phyloP scores from a whole-genome alignment of 2,113 vertebrate genomes.

The Nettapus auritus region DNA sequence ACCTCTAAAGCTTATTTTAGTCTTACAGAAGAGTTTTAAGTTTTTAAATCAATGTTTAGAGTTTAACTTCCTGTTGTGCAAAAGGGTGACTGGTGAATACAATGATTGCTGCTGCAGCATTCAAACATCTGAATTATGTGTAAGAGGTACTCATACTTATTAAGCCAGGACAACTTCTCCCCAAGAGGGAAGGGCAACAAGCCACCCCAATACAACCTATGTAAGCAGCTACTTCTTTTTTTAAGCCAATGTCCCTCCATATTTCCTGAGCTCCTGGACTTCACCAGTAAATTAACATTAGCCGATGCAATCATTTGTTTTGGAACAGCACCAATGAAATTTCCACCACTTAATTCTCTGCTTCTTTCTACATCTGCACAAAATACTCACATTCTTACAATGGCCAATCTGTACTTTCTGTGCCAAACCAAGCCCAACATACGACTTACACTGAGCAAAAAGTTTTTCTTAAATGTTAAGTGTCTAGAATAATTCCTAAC shows the following conservation, averaged over 20 bases:
- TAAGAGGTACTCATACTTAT: background rate
- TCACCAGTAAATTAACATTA: too few species aligned
- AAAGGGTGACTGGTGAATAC: background rate
- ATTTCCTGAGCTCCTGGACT: background rate
- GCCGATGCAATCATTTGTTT: background rate
- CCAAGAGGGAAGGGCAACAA: background rate
- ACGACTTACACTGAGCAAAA: too few species aligned
- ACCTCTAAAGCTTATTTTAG: background rate
- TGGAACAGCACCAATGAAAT: background rate
- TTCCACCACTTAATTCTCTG: background rate
- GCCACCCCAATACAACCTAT: background rate
- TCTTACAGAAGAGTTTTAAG: background rate
- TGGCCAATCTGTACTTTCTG: background rate
- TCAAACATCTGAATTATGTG: background rate
- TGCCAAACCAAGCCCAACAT: background rate
- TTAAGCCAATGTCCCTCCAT: background rate
- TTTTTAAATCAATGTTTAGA: too few species aligned
- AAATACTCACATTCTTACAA: background rate
- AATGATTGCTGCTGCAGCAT: background rate
- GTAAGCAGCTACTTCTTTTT: background rate
- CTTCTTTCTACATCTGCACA: background rate
- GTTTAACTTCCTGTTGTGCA: background rate
- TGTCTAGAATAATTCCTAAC: too few species aligned
- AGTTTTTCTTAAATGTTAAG: background rate
- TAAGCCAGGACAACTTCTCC: background rate